Conservation (phyloP, 1,140 invertebrate genomes). For the Pseudomyrmex pallidus region DNA sequence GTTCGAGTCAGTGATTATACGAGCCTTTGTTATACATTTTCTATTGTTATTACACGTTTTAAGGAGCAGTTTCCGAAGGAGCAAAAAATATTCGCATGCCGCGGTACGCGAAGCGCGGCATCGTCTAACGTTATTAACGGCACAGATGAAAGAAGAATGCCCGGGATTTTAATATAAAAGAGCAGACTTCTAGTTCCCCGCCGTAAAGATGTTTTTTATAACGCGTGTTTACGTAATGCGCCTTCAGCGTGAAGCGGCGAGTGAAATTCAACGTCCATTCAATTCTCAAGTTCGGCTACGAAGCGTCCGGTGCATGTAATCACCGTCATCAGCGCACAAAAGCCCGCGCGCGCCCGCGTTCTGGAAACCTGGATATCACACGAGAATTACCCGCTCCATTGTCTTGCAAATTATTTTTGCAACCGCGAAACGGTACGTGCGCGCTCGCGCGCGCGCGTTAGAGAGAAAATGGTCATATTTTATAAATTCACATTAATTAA, state of each 20-base stretch:
- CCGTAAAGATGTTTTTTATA: constrained; percentile 56
- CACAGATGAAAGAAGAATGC: constrained; percentile 54
- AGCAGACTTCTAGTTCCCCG: constrained; percentile 28
- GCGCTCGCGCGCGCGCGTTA: background rate
- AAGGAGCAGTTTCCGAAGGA: constrained; percentile 30
- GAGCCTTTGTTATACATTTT: constrained; percentile 52
- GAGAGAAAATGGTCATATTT: constrained; percentile 46
- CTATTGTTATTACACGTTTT: constrained; percentile 59
- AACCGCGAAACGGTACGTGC: constrained; percentile 20
- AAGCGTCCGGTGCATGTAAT: constrained; percentile 47
- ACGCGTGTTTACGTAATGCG: constrained; percentile 54
- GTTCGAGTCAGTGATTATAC: constrained; percentile 56
- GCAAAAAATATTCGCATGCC: constrained; percentile 59
- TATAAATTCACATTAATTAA: constrained; percentile 54
- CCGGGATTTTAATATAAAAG: constrained; percentile 59
- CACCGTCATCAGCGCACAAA: constrained; percentile 36
- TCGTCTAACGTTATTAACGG: constrained; percentile 59
- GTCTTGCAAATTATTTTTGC: constrained; percentile 57
- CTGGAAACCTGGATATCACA: constrained; percentile 30
- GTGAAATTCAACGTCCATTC: constrained; percentile 36
- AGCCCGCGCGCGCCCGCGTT: background rate
- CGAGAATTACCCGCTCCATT: constrained; percentile 45
- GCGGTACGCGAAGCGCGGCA: constrained; percentile 44
- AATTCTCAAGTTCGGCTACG: constrained; percentile 38
- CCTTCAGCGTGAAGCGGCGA: constrained; percentile 42